A percentile compares a stretch with the other conserved stretches of the same genome.
Conservation (phyloP, 1,140 invertebrate species). For the Marisa cornuarietis region DNA sequence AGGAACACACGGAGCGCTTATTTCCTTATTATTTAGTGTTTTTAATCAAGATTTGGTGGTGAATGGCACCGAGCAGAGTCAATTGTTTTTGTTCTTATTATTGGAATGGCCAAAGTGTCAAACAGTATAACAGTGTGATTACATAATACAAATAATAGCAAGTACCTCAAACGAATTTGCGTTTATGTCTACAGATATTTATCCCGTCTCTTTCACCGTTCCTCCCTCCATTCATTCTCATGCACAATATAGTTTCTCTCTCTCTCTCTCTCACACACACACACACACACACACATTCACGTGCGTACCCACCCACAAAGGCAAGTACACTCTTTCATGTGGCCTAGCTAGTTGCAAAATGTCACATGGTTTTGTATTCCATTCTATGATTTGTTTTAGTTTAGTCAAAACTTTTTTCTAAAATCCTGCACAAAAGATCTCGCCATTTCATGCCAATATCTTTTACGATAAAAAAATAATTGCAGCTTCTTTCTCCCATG, state of each 20-base stretch:
- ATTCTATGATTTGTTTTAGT: no score
- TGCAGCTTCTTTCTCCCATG: no score
- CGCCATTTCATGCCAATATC: neutral
- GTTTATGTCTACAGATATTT: neutral
- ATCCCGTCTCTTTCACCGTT: neutral
- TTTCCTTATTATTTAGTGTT: no score
- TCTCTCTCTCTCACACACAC: neutral
- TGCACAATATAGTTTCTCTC: neutral
- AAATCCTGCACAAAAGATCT: neutral
- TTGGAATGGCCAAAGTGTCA: no score
- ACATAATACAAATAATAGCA: constrained; percentile 1
- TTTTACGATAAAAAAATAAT: neutral
- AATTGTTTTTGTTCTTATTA: no score
- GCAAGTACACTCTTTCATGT: neutral
- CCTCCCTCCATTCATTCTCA: neutral
- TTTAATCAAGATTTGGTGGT: no score
- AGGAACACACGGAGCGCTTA: no score
- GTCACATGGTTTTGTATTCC: no score
- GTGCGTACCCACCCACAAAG: neutral
- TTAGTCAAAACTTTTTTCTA: no score
- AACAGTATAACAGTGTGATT: neutral
- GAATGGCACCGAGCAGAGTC: no score
- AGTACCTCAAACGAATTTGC: neutral
- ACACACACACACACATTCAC: no score
- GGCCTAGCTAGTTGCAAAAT: no score